A percentile compares a stretch with the other conserved stretches of the same genome.
Evolutionary conservation across 2,113 vertebrate species (phyloP).

Genomic region (Climacteris rufus): DNA sequence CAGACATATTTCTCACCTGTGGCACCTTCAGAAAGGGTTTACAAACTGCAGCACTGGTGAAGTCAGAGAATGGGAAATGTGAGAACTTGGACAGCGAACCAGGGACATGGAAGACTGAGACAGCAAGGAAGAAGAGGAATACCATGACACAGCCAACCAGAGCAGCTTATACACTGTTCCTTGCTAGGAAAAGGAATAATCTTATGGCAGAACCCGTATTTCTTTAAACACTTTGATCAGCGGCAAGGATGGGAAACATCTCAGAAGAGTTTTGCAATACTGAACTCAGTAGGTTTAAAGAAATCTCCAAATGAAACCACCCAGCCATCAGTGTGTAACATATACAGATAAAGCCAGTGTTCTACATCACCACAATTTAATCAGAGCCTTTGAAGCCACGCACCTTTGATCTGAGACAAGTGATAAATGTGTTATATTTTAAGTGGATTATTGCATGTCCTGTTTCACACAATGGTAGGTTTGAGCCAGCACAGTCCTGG

Average conservation of each 20-base stretch:
- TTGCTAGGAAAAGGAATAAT: not conserved
- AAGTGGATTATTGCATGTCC: conserved; percentile 1
- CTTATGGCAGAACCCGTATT: not conserved
- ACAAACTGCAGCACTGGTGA: not conserved
- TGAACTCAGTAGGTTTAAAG: not conserved
- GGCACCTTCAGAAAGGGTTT: not conserved
- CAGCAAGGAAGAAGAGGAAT: not conserved
- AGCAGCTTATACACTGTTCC: not conserved
- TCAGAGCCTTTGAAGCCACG: conserved; percentile 27
- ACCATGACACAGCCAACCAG: not conserved
- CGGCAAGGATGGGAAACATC: not conserved
- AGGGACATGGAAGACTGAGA: not conserved
- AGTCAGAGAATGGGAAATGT: not conserved
- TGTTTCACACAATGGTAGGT: not conserved
- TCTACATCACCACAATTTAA: not conserved
- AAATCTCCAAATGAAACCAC: not conserved
- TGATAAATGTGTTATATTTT: conserved; percentile 24
- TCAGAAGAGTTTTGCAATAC: not conserved
- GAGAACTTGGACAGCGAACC: not conserved
- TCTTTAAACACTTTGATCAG: not conserved
- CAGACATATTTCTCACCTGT: not conserved
- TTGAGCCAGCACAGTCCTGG: not conserved
- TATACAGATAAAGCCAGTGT: not conserved
- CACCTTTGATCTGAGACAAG: conserved; percentile 50
- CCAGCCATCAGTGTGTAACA: not conserved